These are phyloP conservation scores for Tenebrosternarchus preto DNA, from an alignment of 2,113 vertebrate genomes.

Conservation along the genomic window DNA sequence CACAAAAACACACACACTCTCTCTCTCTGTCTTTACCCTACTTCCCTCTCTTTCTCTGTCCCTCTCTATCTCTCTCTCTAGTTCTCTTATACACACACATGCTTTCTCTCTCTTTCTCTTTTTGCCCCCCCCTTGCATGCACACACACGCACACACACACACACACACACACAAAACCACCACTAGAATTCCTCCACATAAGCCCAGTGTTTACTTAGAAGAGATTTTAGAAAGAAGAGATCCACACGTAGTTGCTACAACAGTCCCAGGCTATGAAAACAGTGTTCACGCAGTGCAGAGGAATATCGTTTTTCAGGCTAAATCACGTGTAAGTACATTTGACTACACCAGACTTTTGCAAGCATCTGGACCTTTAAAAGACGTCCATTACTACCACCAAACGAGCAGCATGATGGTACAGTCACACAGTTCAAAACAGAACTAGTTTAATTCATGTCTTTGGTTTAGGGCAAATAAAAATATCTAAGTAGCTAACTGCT, in stretches of 20 bases:
- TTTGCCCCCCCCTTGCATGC: constrained; percentile 38
- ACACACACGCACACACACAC: constrained; percentile 60
- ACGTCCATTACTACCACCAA: not conserved
- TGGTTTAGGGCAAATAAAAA: not conserved
- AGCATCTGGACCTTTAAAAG: constrained; percentile 1
- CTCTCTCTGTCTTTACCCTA: too few species aligned
- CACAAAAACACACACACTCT: too few species aligned
- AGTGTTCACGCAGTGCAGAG: constrained; percentile 65
- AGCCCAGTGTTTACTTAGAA: constrained; percentile 29
- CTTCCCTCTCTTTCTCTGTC: too few species aligned
- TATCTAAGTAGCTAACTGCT: not conserved
- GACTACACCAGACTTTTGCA: not conserved
- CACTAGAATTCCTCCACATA: constrained; percentile 54
- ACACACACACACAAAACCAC: constrained; percentile 59
- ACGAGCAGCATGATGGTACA: not conserved
- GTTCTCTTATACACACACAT: too few species aligned
- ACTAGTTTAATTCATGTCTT: not conserved
- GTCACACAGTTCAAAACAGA: not conserved
- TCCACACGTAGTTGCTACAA: constrained; percentile 72
- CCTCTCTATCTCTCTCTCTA: too few species aligned
- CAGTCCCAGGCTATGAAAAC: constrained; percentile 71
- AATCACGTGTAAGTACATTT: constrained; percentile 59
- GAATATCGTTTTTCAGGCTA: constrained; percentile 62
- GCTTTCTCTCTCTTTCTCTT: not conserved
- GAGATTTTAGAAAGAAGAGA: constrained; percentile 54